These are phyloP conservation scores for Tragelaphus strepsiceros DNA, from an alignment of 2,113 vertebrate genomes.

Conservation along the genomic window DNA sequence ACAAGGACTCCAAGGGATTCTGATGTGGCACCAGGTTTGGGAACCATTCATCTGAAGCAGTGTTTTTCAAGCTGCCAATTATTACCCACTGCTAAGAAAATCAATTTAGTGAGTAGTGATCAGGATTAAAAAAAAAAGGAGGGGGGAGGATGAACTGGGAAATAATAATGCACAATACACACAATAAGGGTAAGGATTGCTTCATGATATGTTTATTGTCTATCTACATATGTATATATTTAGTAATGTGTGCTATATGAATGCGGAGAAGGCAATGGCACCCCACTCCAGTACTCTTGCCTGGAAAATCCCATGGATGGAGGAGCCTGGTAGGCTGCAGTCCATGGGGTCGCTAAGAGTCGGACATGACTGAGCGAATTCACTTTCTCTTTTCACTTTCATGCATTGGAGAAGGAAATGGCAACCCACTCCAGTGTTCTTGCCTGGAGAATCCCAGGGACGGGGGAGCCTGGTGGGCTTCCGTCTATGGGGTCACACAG, in stretches of 20 bases:
- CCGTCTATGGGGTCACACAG: too few relatives aligned
- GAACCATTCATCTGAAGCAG: background rate
- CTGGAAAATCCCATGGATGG: too few relatives aligned
- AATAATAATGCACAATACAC: background rate
- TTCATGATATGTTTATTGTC: background rate
- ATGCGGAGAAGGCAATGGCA: too few relatives aligned
- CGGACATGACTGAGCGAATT: too few relatives aligned
- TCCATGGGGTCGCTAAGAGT: too few relatives aligned
- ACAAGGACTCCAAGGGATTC: background rate
- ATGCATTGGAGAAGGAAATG: too few relatives aligned
- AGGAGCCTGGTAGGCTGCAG: too few relatives aligned
- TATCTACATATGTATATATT: background rate
- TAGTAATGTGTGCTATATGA: background rate
- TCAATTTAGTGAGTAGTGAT: background rate
- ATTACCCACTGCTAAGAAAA: background rate
- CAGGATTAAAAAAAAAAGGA: background rate
- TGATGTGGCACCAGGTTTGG: background rate
- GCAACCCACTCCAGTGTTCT: too few relatives aligned
- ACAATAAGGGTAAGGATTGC: background rate
- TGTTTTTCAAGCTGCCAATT: background rate
- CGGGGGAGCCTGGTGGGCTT: too few relatives aligned
- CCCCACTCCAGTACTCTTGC: too few relatives aligned
- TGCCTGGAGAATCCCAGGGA: too few relatives aligned
- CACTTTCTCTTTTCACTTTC: too few relatives aligned
- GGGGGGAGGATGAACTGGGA: background rate